Conservation (phyloP, 2,888 invertebrate genomes). For the Eilema sororculum region DNA sequence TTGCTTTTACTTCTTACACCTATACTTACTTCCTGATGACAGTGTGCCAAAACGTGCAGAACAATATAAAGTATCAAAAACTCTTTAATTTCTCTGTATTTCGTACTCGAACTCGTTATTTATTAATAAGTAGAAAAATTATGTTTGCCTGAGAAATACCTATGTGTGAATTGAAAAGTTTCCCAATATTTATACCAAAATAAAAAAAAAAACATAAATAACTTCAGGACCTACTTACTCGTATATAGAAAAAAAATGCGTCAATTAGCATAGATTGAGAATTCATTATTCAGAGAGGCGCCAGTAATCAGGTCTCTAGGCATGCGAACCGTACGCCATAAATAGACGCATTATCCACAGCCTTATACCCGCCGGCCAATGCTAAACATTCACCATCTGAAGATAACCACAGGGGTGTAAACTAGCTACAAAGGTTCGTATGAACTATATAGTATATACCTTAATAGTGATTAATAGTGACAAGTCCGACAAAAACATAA, state of each 20-base stretch:
- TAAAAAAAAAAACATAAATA: not conserved
- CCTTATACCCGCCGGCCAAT: constrained; percentile 38
- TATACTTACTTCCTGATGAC: not conserved
- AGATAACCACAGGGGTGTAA: not conserved
- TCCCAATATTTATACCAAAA: not conserved
- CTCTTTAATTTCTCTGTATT: no score
- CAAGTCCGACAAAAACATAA: not conserved
- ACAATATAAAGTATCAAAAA: not conserved
- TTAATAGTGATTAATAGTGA: not conserved
- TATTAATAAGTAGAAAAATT: no score
- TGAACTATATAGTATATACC: not conserved
- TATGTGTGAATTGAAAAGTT: no score
- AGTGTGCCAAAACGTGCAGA: not conserved
- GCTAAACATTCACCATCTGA: constrained; percentile 58
- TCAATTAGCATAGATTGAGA: constrained; percentile 75
- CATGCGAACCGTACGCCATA: constrained; percentile 63
- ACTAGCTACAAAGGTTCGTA: not conserved
- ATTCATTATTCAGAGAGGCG: constrained; percentile 78
- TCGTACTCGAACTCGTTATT: no score
- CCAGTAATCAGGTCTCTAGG: constrained; percentile 72
- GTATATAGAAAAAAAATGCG: constrained; percentile 56
- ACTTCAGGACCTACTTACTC: not conserved
- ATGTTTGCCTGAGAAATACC: no score
- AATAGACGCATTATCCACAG: constrained; percentile 67
- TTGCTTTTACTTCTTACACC: not conserved